Evolutionary conservation across 2,888 invertebrate species (phyloP), one percentile per base, ranked within the genome.

Genomic region (Formica aserva): DNA sequence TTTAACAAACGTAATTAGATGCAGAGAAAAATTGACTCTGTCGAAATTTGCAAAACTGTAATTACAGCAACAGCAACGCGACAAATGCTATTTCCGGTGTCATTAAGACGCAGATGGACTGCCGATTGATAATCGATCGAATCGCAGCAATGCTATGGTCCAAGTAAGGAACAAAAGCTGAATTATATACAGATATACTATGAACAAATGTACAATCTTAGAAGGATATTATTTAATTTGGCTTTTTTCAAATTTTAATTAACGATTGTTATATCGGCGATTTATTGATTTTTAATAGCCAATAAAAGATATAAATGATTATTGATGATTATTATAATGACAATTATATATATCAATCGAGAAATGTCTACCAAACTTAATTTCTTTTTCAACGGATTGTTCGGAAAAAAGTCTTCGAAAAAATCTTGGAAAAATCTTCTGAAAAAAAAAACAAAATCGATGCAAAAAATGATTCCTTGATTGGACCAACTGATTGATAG

Each of bases 401-500:
- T 5, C 4, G 18, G 5, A 48, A 48, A 48, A 13, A 45, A 45
- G 1, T 45, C 45, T 18, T 45, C 0, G 45, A 45, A 18, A 45
- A 52, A n/a, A 5, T n/a, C 1, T 18, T 18, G 6, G n/a, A 48
- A 48, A n/a, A n/a, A 52, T 52, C 0, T 8, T 13, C 32, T 26
- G 5, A n/a, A 65, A 26, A 35, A 65, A 65, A 48, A 3, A n/a
- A n/a, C 6, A 22, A 22, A 45, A 45, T 45, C 29, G 8, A 45
- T 45, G 11, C 22, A 48, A 55, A 52, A 76, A 52, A 32, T 57
- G 8, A 80, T 62, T 80, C 78, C 78, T 80, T 72, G 48, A 35
- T 80, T 48, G 83, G 83, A 84, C 71, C 84, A 86, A 83, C 11
- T 32, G 62, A 84, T n/a, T 77, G 67, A 62, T 26, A 71, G 26